These are phyloP conservation scores for Pocillopora meandrina DNA, from an alignment of 92 coral and sea anemone species.

Conservation along the genomic window DNA sequence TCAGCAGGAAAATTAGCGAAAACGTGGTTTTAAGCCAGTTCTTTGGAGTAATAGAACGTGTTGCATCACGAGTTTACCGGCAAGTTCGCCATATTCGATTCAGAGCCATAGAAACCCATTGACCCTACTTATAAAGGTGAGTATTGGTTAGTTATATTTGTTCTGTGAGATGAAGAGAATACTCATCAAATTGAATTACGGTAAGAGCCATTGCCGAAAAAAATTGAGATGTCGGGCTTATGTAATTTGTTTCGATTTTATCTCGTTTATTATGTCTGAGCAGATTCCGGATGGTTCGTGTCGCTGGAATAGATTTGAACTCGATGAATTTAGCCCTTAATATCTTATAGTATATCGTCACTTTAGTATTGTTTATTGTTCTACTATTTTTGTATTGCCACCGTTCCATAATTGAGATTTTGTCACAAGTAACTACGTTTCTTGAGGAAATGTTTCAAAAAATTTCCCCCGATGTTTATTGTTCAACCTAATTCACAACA, in stretches of 20 bases:
- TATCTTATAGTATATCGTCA: too few relatives aligned
- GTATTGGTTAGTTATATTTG: not conserved
- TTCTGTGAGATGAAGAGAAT: not conserved
- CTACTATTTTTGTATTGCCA: too few relatives aligned
- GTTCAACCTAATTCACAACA: too few relatives aligned
- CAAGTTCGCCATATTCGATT: not conserved
- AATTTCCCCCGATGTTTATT: too few relatives aligned
- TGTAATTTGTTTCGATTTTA: not conserved
- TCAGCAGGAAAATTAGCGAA: not conserved
- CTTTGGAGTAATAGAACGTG: not conserved
- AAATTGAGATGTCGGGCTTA: not conserved
- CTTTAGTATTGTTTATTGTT: too few relatives aligned
- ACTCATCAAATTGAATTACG: not conserved
- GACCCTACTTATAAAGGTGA: not conserved
- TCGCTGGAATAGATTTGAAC: not conserved
- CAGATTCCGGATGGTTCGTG: not conserved
- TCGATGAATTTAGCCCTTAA: too few relatives aligned
- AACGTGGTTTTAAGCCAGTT: not conserved
- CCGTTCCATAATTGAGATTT: too few relatives aligned
- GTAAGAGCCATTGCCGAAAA: not conserved
- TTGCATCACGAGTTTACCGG: constrained; percentile 1
- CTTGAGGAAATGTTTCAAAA: too few relatives aligned
- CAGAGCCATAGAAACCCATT: not conserved
- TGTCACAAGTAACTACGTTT: too few relatives aligned
- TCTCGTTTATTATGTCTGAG: not conserved